phyloP scores from a whole-genome alignment of 2,797 vertebrate species.

The Amazonetta brasiliensis region DNA sequence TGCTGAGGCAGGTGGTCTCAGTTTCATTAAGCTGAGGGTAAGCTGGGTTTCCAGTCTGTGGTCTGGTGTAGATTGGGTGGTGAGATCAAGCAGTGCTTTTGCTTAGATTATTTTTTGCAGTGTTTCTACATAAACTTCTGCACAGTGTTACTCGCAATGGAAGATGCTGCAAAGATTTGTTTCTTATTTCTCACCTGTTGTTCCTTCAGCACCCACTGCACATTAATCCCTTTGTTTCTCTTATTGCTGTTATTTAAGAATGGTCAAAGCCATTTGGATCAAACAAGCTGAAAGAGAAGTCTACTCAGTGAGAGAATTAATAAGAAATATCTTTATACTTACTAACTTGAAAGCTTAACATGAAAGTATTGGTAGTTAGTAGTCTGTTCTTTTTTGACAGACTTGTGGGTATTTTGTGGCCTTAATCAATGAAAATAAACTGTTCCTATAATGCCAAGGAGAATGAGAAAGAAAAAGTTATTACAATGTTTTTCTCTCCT shows the following conservation, averaged over 20 bases:
- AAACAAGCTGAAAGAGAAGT: not conserved
- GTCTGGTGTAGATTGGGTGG: not conserved
- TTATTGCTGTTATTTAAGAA: not conserved
- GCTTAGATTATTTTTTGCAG: not conserved
- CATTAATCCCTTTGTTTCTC: not conserved
- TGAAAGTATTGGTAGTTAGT: not conserved
- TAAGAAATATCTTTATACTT: not conserved
- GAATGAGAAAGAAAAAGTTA: slow-evolving; percentile 1
- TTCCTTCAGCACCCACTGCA: not conserved
- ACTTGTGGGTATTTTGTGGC: not conserved
- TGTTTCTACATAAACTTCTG: not conserved
- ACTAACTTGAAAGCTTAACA: not conserved
- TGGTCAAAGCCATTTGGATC: not conserved
- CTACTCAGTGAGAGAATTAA: not conserved
- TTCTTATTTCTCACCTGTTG: not conserved
- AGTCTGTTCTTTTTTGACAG: not conserved
- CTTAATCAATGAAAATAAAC: not conserved
- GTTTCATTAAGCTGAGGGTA: not conserved
- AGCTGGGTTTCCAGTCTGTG: not conserved
- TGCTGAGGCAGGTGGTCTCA: not conserved
- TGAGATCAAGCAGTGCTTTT: not conserved
- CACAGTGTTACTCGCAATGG: not conserved
- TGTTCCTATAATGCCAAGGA: not conserved
- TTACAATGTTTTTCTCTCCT: slow-evolving; percentile 1
- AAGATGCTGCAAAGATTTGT: not conserved